Evolutionary conservation across 1,140 invertebrate genomes (phyloP).

Genomic region (Sminthurides bifidus): DNA sequence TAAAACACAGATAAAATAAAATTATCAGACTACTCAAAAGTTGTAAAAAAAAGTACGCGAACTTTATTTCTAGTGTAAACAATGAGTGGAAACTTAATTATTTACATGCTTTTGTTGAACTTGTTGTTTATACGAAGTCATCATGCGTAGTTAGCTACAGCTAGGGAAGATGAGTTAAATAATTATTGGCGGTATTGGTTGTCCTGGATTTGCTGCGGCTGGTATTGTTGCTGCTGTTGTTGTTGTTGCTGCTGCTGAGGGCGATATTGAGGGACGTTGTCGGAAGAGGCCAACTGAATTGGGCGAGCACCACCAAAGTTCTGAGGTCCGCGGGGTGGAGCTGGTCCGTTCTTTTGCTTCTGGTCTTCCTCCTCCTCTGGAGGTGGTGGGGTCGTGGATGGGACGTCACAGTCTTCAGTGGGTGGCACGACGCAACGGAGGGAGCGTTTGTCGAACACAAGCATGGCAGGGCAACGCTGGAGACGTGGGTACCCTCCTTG

Average conservation of each 20-base stretch:
- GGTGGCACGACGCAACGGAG: slow-evolving; percentile 74
- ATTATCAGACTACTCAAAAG: no score
- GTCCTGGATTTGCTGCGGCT: slow-evolving; percentile 11
- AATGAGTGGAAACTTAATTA: no score
- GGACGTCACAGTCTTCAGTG: slow-evolving; percentile 51
- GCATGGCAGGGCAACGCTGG: slow-evolving; percentile 75
- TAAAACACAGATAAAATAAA: no score
- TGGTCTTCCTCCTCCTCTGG: slow-evolving; percentile 39
- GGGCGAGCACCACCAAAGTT: slow-evolving; percentile 8
- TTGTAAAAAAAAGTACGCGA: no score
- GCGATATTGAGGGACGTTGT: neutral
- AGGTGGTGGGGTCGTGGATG: slow-evolving; percentile 56
- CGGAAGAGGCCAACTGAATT: neutral
- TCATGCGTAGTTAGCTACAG: neutral
- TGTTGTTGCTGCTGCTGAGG: slow-evolving; percentile 12
- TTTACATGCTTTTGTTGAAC: neutral
- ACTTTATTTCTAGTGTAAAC: no score
- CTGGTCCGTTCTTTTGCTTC: neutral
- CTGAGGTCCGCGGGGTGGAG: slow-evolving; percentile 3
- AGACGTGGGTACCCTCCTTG: slow-evolving; percentile 82
- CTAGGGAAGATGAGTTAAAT: neutral
- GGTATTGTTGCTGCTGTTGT: slow-evolving; percentile 16
- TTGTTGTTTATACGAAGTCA: no score
- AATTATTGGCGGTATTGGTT: neutral
- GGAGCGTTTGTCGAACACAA: slow-evolving; percentile 73